Conservation (phyloP, 2,797 vertebrate species). For the Melanotaenia parkinsoni region DNA sequence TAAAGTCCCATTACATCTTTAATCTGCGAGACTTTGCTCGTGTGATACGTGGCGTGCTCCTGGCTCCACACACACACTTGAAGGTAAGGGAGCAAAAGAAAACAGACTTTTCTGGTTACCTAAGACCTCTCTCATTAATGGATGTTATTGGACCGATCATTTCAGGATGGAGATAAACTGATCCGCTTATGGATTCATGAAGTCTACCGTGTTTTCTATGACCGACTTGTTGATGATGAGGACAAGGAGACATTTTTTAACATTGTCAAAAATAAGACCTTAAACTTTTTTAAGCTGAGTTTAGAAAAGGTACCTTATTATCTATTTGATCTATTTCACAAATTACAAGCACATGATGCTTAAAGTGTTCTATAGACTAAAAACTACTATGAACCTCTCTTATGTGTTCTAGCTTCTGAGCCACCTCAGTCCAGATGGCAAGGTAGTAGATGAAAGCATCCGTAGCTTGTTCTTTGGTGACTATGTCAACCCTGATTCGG, state of each 20-base stretch:
- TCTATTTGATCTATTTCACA: not conserved
- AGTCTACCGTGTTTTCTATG: conserved; percentile 93
- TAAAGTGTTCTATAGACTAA: not conserved
- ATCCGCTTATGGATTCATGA: conserved; percentile 96
- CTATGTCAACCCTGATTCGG: conserved; percentile 83
- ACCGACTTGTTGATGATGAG: conserved; percentile 87
- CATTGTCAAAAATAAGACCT: conserved; percentile 88
- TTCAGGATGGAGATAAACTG: conserved; percentile 90
- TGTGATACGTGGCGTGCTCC: conserved; percentile 90
- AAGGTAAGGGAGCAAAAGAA: conserved; percentile 79
- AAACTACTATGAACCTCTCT: not conserved
- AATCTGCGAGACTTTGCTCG: conserved; percentile 94
- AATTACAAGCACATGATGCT: not conserved
- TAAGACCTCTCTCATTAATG: not conserved
- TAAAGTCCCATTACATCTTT: conserved; percentile 96
- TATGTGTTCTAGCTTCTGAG: conserved; percentile 82
- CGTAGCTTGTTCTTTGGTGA: conserved; percentile 94
- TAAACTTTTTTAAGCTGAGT: conserved; percentile 86
- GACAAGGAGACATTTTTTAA: conserved; percentile 90
- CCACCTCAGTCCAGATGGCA: conserved; percentile 85
- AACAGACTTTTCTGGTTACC: not conserved
- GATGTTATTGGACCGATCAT: conserved; percentile 14
- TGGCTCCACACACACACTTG: conserved; percentile 91
- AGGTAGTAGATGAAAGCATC: conserved; percentile 86
- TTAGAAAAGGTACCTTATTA: conserved; percentile 86